Conservation (phyloP, 2,797 vertebrate genomes). For the Poeciliopsis infans region DNA sequence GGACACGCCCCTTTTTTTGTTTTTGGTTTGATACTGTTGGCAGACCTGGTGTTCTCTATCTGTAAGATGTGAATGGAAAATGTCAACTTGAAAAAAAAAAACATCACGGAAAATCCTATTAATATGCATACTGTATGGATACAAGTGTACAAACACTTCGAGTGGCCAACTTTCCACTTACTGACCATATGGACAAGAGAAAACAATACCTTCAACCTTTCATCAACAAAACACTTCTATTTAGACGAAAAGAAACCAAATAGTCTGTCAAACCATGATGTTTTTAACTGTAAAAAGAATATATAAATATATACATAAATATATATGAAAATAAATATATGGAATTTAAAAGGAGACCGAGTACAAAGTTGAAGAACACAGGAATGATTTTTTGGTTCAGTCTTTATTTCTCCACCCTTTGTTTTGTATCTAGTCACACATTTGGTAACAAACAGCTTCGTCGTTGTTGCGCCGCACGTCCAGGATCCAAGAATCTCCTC, state of each 20-base stretch:
- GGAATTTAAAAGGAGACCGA: constrained; percentile 82
- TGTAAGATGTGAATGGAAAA: constrained; percentile 42
- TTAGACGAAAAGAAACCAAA: constrained; percentile 85
- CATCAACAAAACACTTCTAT: constrained; percentile 78
- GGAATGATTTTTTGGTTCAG: constrained; percentile 72
- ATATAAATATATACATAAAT: constrained; percentile 78
- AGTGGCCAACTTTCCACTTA: constrained; percentile 54
- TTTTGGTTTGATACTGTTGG: constrained; percentile 50
- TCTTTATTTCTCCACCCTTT: constrained; percentile 22
- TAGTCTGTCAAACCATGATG: constrained; percentile 85
- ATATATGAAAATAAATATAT: constrained; percentile 86
- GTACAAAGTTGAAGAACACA: constrained; percentile 72
- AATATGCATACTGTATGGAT: constrained; percentile 59
- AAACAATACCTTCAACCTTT: constrained; percentile 81
- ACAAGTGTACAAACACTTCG: constrained; percentile 47
- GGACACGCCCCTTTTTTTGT: constrained; percentile 7
- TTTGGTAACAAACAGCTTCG: constrained; percentile 36
- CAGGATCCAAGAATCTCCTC: constrained; percentile 22
- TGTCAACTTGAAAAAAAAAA: constrained; percentile 25
- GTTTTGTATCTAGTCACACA: constrained; percentile 66
- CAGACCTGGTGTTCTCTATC: constrained; percentile 48
- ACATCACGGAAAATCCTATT: constrained; percentile 49
- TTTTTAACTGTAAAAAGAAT: constrained; percentile 87
- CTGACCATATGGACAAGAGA: constrained; percentile 57
- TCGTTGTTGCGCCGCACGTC: constrained; percentile 13